Percentiles rank a stretch among this genome's conserved stretches.
Conservation (phyloP, 2,797 vertebrate genomes). For the Sebastes itinus region DNA sequence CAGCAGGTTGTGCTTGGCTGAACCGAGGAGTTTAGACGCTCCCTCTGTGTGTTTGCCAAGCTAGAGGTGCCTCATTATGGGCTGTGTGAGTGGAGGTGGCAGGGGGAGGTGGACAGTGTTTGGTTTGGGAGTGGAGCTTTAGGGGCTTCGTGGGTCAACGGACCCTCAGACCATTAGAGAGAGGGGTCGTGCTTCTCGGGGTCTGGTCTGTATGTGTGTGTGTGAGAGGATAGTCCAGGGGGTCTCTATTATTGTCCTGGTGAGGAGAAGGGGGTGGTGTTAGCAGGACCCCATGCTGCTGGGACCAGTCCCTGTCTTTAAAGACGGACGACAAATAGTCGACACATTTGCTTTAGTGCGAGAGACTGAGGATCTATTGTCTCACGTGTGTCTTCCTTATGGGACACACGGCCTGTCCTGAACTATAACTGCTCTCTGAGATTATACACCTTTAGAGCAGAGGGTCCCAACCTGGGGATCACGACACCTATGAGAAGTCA, state of each 20-base stretch:
- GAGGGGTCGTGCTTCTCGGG: conserved; percentile 49
- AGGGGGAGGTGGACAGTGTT: conserved; percentile 39
- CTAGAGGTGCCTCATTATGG: conserved; percentile 60
- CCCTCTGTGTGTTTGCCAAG: conserved; percentile 47
- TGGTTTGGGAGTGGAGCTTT: conserved; percentile 45
- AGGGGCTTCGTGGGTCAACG: conserved; percentile 71
- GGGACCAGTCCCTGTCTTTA: conserved; percentile 64
- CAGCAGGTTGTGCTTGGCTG: conserved; percentile 56
- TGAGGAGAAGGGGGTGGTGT: conserved; percentile 36
- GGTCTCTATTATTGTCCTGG: conserved; percentile 60
- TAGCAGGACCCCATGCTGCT: conserved; percentile 64
- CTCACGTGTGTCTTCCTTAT: conserved; percentile 45
- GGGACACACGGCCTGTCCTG: conserved; percentile 11
- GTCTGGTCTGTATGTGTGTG: conserved; percentile 39
- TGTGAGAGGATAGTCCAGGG: conserved; percentile 41
- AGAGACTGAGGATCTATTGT: conserved; percentile 54
- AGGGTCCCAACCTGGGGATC: background rate
- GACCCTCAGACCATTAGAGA: conserved; percentile 59
- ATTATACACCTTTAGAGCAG: background rate
- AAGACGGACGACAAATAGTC: conserved; percentile 62
- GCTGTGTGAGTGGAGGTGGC: conserved; percentile 17
- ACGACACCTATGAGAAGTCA: background rate
- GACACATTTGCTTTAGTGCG: conserved; percentile 58
- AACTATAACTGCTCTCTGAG: conserved; percentile 17
- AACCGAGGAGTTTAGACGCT: conserved; percentile 35